Evolutionary conservation across 2,113 vertebrate genomes (phyloP).

Genomic region (Pelodiscus sinensis): DNA sequence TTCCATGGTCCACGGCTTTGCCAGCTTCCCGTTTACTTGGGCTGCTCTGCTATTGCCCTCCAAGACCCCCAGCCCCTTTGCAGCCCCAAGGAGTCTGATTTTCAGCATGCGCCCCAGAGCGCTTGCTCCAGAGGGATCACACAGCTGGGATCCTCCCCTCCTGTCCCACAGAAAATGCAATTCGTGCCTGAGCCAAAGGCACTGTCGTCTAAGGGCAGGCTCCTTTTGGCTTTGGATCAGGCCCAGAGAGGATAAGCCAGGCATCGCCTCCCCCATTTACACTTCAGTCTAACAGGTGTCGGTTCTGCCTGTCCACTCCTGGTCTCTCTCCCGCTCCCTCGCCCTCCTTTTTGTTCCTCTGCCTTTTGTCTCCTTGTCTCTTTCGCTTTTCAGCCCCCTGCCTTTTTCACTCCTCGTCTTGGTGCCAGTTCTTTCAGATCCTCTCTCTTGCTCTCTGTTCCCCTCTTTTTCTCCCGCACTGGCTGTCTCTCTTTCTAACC

Average conservation of each 20-base stretch:
- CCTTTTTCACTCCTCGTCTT: constrained; percentile 60
- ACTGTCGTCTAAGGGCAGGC: neutral
- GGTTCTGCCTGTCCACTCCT: constrained; percentile 22
- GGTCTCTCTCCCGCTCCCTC: neutral
- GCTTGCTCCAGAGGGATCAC: neutral
- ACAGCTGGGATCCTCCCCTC: neutral
- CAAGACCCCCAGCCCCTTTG: no score
- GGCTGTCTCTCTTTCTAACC: constrained; percentile 43
- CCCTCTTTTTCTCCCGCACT: neutral
- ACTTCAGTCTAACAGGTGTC: neutral
- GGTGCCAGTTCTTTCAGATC: neutral
- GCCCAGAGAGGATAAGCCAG: neutral
- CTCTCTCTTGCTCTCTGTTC: neutral
- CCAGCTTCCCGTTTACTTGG: neutral
- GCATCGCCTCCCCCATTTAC: neutral
- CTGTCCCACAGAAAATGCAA: neutral
- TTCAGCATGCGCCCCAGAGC: neutral
- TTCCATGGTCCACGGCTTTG: neutral
- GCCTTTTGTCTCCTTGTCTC: constrained; percentile 12
- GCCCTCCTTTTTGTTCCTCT: neutral
- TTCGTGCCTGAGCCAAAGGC: neutral
- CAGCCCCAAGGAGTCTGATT: neutral
- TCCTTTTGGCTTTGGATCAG: neutral
- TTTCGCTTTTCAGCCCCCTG: constrained; percentile 47
- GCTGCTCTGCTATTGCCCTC: neutral